Conservation (phyloP, 2,113 vertebrate genomes). For the Rhizomys pruinosus region DNA sequence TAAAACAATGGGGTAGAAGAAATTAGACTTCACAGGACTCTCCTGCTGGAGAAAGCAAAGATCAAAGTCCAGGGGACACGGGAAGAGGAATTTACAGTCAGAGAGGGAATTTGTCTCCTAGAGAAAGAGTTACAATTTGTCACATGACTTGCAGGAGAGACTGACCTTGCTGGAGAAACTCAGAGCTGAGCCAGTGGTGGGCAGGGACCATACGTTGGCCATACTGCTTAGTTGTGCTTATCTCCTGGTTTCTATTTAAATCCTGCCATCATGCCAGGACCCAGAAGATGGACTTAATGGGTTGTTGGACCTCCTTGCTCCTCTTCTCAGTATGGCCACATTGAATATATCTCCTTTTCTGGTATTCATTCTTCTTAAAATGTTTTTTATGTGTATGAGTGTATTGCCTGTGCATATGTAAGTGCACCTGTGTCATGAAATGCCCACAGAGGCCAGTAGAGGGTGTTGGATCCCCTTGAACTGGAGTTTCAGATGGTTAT, state of each 20-base stretch:
- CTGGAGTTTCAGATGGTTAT: too few species aligned
- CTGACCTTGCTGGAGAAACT: background rate
- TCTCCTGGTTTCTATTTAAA: background rate
- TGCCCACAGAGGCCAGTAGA: too few species aligned
- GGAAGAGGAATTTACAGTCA: background rate
- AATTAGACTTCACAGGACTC: background rate
- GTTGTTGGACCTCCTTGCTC: background rate
- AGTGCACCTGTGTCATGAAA: too few species aligned
- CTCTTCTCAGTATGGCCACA: background rate
- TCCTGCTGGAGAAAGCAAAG: background rate
- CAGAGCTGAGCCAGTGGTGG: too few species aligned
- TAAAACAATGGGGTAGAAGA: too few species aligned
- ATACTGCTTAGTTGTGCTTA: background rate
- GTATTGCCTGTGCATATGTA: too few species aligned
- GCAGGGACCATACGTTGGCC: background rate
- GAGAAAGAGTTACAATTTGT: background rate
- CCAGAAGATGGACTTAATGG: background rate
- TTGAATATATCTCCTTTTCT: background rate
- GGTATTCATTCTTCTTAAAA: background rate
- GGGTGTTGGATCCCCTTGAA: too few species aligned
- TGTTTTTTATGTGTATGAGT: too few species aligned
- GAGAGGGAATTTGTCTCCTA: background rate
- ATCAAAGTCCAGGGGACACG: too few species aligned
- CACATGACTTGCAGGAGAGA: background rate
- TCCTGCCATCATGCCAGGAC: too few species aligned